Evolutionary conservation across 2,113 vertebrate species (phyloP).

Genomic region (Esox niger): DNA sequence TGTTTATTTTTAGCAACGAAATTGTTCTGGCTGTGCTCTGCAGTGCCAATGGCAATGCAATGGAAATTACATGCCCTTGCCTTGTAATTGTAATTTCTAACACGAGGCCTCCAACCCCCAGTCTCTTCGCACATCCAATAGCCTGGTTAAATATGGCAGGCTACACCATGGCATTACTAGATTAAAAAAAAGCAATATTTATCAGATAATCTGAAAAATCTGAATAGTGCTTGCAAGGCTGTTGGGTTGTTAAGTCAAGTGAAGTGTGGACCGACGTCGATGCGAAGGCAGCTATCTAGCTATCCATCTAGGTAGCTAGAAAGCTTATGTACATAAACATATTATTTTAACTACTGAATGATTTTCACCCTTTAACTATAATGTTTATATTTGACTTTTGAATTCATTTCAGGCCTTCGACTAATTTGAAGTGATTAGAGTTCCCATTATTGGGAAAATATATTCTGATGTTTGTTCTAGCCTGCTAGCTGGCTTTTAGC

Average conservation of each 20-base stretch:
- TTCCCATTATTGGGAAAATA: neutral
- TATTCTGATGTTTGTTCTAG: neutral
- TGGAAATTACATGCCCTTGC: neutral
- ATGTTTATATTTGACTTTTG: too few relatives aligned
- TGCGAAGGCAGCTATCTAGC: slow-evolving; percentile 21
- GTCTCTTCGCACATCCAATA: neutral
- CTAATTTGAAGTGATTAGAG: neutral
- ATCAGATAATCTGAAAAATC: neutral
- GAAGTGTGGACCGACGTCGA: neutral
- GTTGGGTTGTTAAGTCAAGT: neutral
- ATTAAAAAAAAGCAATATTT: too few relatives aligned
- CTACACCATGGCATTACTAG: too few relatives aligned
- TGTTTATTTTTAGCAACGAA: slow-evolving; percentile 70
- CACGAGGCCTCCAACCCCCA: neutral
- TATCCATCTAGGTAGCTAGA: neutral
- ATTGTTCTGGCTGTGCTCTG: slow-evolving; percentile 18
- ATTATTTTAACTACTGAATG: neutral
- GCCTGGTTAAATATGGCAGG: neutral
- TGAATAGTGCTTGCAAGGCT: neutral
- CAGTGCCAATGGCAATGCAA: slow-evolving; percentile 3
- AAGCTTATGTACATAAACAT: neutral
- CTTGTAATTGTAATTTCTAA: neutral
- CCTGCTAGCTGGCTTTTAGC: neutral
- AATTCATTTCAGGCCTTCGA: too few relatives aligned
- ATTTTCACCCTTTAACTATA: too few relatives aligned